These are phyloP conservation scores for Drosophila quinaria DNA, from an alignment of 2,888 invertebrate species.

Conservation along the genomic window DNA sequence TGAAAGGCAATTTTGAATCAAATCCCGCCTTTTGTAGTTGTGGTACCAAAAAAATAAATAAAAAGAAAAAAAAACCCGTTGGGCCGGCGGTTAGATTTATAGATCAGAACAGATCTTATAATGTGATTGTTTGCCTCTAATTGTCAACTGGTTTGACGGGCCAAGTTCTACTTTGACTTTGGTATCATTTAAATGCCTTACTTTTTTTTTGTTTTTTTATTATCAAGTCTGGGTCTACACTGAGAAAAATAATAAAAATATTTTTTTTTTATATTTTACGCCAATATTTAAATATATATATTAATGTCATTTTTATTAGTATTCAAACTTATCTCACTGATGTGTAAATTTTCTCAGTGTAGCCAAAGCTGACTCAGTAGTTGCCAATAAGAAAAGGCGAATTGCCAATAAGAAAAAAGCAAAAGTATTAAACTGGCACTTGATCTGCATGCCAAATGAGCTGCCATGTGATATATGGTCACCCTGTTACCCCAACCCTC, in stretches of 20 bases:
- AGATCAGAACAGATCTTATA: constrained; percentile 26
- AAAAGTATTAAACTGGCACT: constrained; percentile 53
- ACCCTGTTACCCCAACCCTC: neutral
- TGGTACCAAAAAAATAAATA: constrained; percentile 5
- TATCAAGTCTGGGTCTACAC: constrained; percentile 15
- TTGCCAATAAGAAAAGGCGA: constrained; percentile 53
- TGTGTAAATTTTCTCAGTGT: neutral
- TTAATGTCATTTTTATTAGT: no score
- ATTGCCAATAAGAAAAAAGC: constrained; percentile 53
- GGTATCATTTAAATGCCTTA: constrained; percentile 50
- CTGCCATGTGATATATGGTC: neutral
- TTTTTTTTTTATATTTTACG: no score
- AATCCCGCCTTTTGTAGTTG: constrained; percentile 23
- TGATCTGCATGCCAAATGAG: constrained; percentile 70
- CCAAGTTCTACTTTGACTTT: constrained; percentile 57
- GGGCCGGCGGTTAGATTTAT: constrained; percentile 20
- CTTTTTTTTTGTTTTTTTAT: constrained; percentile 21
- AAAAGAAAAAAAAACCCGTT: constrained; percentile 42
- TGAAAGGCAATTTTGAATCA: constrained; percentile 15
- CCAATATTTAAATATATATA: no score
- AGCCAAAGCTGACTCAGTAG: constrained; percentile 48
- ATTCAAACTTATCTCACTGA: no score
- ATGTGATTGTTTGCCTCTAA: constrained; percentile 61
- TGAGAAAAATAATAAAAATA: neutral
- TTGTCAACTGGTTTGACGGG: constrained; percentile 75